Percentiles rank a stretch among this genome's conserved stretches.
These are phyloP conservation scores for Parapristionchus giblindavisi DNA, from an alignment of 2,888 invertebrate species.

Conservation along the genomic window DNA sequence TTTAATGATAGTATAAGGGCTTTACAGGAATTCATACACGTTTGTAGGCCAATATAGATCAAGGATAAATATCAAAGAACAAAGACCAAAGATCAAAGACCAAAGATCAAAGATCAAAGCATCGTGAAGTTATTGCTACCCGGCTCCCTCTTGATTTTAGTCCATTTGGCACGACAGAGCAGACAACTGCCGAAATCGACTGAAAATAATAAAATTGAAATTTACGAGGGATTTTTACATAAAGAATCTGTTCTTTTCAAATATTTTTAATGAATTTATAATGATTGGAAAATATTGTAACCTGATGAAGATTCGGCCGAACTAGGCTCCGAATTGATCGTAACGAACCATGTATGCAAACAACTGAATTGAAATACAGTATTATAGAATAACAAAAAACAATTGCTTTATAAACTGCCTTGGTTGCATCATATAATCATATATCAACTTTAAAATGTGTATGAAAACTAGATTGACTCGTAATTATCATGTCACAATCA, in stretches of 20 bases:
- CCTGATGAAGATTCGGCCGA: not conserved
- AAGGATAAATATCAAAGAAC: not conserved
- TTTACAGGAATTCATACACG: too few species aligned
- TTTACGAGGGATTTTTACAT: too few species aligned
- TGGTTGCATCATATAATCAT: too few species aligned
- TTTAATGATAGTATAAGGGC: too few species aligned
- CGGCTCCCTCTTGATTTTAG: slow-evolving; percentile 12
- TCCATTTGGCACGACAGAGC: slow-evolving; percentile 16
- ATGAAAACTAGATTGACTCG: too few species aligned
- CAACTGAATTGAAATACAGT: not conserved
- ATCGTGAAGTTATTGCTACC: slow-evolving; percentile 14
- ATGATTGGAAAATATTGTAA: not conserved
- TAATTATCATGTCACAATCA: too few species aligned
- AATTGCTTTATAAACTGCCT: too few species aligned
- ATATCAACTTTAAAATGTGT: too few species aligned
- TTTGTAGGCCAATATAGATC: too few species aligned
- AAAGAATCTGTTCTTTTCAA: too few species aligned
- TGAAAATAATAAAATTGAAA: not conserved
- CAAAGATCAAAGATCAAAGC: slow-evolving; percentile 25
- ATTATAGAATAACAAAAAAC: too few species aligned
- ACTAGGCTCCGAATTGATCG: slow-evolving; percentile 9
- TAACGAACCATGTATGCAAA: slow-evolving; percentile 25
- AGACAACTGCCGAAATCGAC: slow-evolving; percentile 30
- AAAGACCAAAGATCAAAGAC: not conserved
- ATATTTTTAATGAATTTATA: not conserved